Evolutionary conservation across 2,888 invertebrate species (phyloP), one percentile per base, ranked within the genome.

Genomic region (Eupithecia exiguata): DNA sequence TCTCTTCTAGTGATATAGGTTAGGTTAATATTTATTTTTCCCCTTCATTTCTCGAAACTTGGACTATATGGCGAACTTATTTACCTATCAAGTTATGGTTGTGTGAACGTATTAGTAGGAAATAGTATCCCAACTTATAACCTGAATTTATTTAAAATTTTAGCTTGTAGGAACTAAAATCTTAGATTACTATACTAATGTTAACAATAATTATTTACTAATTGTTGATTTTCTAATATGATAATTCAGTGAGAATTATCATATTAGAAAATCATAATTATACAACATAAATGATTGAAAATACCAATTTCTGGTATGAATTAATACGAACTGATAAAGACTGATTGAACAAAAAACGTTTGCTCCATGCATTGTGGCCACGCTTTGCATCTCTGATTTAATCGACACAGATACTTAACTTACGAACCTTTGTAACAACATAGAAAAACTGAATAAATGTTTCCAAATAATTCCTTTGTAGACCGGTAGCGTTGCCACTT

Each of bases 1-100:
- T 75, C 46, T 74, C 72, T 63, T 75, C 46, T 74, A 72, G 71
- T 70, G 62, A 40, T 43, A 16, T 58, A 58, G 58, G 25, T n/a
- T 38, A 61, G 25, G n/a, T n/a, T 61, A 16, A 18, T 16, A 58
- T 61, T 61, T 69, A 38, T 40, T 43, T 40, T 62, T 30, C n/a
- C n/a, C 21, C 21, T 65, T 12, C 6, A 40, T 43, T 38, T 40
- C 6, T 21, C 18, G 18, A 18, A 35, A 35, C 5, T 18, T 35
- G 30, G 7, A 30, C 49, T 9, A 14, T 12, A 2, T 61, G 18
- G 9, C 62, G 35, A 62, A 62, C 35, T 18, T 35, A 53, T n/a
- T 49, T n/a, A 53, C 49, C 3, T 58, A 12, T 21, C n/a, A 58
- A 25, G 25, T 58, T 58, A 14, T 25, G 58, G 58, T 58, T 58